Evolutionary conservation across 2,797 vertebrate genomes (phyloP).

Genomic region (Cephalopachus bancanus): DNA sequence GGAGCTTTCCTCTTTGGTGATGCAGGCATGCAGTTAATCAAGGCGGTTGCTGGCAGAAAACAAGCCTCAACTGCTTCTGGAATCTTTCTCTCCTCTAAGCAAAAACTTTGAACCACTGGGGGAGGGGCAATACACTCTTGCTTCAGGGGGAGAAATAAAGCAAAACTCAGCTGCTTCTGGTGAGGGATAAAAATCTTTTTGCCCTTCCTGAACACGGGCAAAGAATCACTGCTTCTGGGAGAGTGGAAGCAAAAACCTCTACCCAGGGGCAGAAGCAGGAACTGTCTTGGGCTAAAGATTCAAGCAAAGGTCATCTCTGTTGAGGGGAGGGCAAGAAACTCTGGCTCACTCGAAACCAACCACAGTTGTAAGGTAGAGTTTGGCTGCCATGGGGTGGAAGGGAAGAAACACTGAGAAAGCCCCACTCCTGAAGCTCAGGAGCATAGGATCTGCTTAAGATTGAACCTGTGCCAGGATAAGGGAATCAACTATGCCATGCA

Average conservation of each 20-base stretch:
- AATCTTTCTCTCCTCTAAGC: neutral
- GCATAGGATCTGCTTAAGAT: neutral
- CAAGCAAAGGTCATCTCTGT: neutral
- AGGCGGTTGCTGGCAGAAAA: neutral
- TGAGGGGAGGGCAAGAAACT: neutral
- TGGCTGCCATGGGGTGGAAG: neutral
- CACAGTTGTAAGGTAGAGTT: neutral
- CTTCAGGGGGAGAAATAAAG: neutral
- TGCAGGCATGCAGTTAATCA: neutral
- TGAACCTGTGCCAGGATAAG: neutral
- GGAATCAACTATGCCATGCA: neutral
- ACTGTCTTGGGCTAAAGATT: neutral
- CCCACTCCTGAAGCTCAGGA: neutral
- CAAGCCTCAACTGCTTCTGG: neutral
- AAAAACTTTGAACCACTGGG: neutral
- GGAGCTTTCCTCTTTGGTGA: neutral
- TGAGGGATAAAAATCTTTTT: neutral
- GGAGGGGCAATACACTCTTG: neutral
- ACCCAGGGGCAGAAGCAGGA: neutral
- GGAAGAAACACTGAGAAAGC: neutral
- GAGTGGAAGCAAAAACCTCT: constrained; percentile 2
- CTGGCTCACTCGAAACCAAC: neutral
- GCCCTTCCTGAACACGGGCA: neutral
- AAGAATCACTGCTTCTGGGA: neutral
- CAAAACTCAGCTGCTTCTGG: neutral